phyloP scores from a whole-genome alignment of 2,888 invertebrate species.

The Formica aserva region DNA sequence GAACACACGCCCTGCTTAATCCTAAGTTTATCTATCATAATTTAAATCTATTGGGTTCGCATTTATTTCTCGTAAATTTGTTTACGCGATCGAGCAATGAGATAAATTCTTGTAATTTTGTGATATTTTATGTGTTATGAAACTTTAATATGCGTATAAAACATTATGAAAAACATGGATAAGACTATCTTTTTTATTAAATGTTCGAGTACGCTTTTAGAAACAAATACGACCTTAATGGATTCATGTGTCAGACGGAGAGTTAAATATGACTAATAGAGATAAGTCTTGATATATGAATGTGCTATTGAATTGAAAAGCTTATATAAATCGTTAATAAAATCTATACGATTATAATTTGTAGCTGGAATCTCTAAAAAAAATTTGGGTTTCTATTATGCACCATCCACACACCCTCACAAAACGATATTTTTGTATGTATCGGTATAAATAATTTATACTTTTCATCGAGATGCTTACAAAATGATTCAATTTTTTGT shows the following conservation, averaged over 20 bases:
- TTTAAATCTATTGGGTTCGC: background rate
- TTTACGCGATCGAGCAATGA: background rate
- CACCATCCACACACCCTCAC: constrained; percentile 27
- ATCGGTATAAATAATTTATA: background rate
- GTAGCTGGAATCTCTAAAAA: background rate
- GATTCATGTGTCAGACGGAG: background rate
- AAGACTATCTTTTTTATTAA: background rate
- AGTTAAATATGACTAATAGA: constrained; percentile 10
- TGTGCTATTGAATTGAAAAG: background rate
- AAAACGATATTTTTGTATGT: constrained; percentile 32
- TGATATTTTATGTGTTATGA: background rate
- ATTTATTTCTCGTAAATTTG: background rate
- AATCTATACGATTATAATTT: background rate
- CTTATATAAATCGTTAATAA: background rate
- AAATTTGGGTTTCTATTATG: background rate
- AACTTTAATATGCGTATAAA: background rate
- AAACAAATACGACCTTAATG: background rate
- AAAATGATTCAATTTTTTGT: background rate
- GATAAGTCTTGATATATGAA: background rate
- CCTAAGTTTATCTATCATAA: background rate
- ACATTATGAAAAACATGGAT: background rate
- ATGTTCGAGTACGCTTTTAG: background rate
- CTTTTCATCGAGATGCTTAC: background rate
- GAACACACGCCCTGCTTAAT: no score
- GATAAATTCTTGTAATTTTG: background rate